phyloP scores from a whole-genome alignment of 2,888 invertebrate genomes.

The Cabera pusaria region DNA sequence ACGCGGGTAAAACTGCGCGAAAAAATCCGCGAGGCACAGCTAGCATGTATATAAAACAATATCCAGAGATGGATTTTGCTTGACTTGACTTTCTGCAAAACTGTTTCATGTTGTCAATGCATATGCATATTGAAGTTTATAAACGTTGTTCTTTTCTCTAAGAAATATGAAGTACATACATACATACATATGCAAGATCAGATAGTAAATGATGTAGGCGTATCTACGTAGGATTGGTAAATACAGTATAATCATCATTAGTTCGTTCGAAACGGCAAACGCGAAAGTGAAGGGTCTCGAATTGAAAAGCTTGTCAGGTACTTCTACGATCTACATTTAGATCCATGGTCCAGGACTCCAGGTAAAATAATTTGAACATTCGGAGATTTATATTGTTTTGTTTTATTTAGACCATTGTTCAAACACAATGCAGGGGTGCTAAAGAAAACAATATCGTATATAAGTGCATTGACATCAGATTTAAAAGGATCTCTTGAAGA shows the following conservation, averaged over 20 bases:
- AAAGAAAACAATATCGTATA: conserved; percentile 21
- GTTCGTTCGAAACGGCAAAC: conserved; percentile 6
- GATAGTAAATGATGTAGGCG: neutral
- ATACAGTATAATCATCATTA: conserved; percentile 18
- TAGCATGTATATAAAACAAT: no score
- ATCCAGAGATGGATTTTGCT: no score
- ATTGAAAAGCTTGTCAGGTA: conserved; percentile 19
- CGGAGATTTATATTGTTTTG: conserved; percentile 19
- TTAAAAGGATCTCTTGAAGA: no score
- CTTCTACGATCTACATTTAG: no score
- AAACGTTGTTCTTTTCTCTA: no score
- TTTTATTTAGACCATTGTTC: conserved; percentile 18
- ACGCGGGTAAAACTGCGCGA: no score
- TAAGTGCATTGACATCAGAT: conserved; percentile 18
- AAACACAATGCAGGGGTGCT: conserved; percentile 1
- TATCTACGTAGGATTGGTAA: conserved; percentile 9
- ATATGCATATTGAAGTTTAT: no score
- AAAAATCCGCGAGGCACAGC: no score
- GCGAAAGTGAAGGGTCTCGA: conserved; percentile 17
- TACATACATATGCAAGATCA: no score
- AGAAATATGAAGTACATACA: no score
- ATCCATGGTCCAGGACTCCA: conserved; percentile 8
- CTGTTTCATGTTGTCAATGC: no score
- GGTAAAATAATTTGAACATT: conserved; percentile 26
- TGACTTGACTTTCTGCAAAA: no score